A percentile compares a stretch with the other conserved stretches of the same genome.
These are phyloP conservation scores for Apaloderma vittatum DNA, from an alignment of 2,113 vertebrate genomes.

Conservation along the genomic window DNA sequence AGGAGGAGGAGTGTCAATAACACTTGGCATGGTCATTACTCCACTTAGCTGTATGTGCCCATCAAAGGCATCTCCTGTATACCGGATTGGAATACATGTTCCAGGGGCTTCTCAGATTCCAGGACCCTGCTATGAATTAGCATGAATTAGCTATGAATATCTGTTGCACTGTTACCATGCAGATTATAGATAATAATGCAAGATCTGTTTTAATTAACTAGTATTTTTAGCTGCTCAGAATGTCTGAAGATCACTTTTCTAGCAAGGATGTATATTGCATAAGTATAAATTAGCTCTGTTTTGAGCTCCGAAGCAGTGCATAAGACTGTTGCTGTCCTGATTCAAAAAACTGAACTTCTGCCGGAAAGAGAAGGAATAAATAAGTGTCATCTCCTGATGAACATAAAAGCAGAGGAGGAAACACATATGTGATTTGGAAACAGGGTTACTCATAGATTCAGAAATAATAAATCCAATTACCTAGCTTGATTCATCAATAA, in stretches of 20 bases:
- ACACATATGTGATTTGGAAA: constrained; percentile 58
- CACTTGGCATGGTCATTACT: background rate
- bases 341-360: background rate
- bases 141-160: too few relatives aligned
- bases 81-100: background rate
- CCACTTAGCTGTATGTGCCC: background rate
- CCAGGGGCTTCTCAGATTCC: background rate
- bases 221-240: background rate
- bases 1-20: background rate
- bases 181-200: background rate
- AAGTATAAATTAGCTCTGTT: constrained; percentile 6
- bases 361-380: constrained; percentile 21
- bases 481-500: constrained; percentile 68
- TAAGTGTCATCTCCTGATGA: constrained; percentile 57
- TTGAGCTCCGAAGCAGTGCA: background rate
- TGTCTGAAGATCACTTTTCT: background rate
- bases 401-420: constrained; percentile 55
- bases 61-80: background rate
- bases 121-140: background rate
- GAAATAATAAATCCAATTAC: constrained; percentile 70
- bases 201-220: background rate
- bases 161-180: background rate
- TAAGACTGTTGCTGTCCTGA: background rate
- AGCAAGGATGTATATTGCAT: background rate
- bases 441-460: constrained; percentile 65